phyloP scores from a whole-genome alignment of 2,888 invertebrate genomes.

The Galerucella calmariensis region DNA sequence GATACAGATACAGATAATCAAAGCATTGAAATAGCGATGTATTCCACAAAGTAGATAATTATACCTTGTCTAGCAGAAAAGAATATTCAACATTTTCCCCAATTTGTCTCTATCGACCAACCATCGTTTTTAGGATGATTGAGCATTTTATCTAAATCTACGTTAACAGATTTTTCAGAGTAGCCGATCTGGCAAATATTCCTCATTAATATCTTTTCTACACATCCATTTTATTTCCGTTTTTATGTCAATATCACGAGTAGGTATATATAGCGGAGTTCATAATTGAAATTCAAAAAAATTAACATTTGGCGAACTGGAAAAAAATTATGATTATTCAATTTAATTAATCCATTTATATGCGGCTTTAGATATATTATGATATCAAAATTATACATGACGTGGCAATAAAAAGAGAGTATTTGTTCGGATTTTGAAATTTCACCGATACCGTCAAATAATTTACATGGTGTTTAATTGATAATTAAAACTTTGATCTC shows the following conservation, averaged over 20 bases:
- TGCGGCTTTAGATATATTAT: no score
- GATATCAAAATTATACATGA: no score
- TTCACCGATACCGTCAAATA: no score
- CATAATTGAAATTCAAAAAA: background rate
- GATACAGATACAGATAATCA: no score
- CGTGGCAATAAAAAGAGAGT: no score
- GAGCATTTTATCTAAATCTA: background rate
- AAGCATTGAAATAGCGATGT: no score
- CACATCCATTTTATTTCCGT: background rate
- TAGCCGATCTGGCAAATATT: background rate
- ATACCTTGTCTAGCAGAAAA: background rate
- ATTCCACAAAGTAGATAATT: background rate
- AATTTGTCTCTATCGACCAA: background rate
- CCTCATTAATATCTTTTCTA: background rate
- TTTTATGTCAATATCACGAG: background rate
- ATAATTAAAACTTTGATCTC: no score
- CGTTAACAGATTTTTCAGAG: background rate
- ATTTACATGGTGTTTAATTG: no score
- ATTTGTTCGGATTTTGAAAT: no score
- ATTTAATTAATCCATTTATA: no score
- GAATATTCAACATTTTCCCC: background rate
- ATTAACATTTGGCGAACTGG: no score
- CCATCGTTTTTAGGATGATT: background rate
- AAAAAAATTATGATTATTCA: no score
- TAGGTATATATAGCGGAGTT: background rate